phyloP scores from a whole-genome alignment of 2,797 vertebrate genomes.

The Sternarchorhynchus goeldii region DNA sequence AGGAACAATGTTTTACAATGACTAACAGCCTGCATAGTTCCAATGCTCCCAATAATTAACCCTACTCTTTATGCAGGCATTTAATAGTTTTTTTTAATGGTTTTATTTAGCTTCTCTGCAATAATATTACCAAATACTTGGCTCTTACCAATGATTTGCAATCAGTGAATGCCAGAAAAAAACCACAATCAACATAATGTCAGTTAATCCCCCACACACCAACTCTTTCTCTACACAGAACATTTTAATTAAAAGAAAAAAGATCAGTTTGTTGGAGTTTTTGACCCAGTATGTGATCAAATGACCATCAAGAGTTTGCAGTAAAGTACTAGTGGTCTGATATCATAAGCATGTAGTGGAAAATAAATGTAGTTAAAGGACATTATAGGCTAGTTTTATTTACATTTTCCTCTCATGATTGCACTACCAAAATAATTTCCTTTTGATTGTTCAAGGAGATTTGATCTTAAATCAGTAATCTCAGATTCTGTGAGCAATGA shows the following conservation, averaged over 20 bases:
- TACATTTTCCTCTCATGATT: neutral
- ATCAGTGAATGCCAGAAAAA: conserved; percentile 24
- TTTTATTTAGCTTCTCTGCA: conserved; percentile 69
- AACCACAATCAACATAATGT: conserved; percentile 37
- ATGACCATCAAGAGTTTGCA: too few species aligned
- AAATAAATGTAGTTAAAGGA: too few species aligned
- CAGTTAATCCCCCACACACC: neutral
- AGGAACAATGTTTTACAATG: neutral
- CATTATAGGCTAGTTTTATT: neutral
- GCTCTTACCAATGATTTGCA: conserved; percentile 35
- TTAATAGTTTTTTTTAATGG: conserved; percentile 49
- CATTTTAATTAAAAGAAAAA: too few species aligned
- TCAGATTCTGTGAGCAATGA: neutral
- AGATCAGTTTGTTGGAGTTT: too few species aligned
- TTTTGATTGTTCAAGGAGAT: neutral
- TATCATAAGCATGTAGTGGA: too few species aligned
- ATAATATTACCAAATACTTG: conserved; percentile 52
- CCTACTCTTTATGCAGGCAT: neutral
- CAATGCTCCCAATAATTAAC: conserved; percentile 11
- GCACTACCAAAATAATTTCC: neutral
- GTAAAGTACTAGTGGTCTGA: too few species aligned
- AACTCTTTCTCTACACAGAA: neutral
- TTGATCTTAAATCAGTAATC: neutral
- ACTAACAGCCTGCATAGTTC: neutral
- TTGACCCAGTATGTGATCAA: too few species aligned